Evolutionary conservation across 2,113 vertebrate species (phyloP).

Genomic region (Percina caprodes): DNA sequence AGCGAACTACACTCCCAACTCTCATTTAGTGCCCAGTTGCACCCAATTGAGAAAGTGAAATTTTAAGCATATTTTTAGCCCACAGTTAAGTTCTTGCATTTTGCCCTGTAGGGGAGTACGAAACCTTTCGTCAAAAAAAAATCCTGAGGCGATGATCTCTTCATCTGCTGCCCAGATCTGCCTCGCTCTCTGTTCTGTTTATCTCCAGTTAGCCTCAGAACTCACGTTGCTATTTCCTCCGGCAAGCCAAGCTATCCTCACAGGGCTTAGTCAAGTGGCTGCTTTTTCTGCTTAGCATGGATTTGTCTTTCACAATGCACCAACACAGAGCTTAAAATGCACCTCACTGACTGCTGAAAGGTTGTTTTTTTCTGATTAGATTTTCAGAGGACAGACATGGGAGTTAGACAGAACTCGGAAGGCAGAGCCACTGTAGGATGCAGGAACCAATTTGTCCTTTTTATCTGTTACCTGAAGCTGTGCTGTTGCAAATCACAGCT

Average conservation of each 20-base stretch:
- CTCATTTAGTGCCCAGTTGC: slow-evolving; percentile 13
- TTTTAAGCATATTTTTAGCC: slow-evolving; percentile 14
- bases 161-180: slow-evolving; percentile 32
- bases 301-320: slow-evolving; percentile 37
- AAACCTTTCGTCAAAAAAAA: neutral
- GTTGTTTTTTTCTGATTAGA: slow-evolving; percentile 7
- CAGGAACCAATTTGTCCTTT: slow-evolving; percentile 48
- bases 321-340: slow-evolving; percentile 23
- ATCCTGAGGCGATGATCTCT: slow-evolving; percentile 11
- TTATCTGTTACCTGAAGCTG: slow-evolving; percentile 41
- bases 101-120: neutral
- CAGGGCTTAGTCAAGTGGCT: slow-evolving; percentile 19
- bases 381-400: slow-evolving; percentile 23
- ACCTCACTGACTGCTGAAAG: neutral
- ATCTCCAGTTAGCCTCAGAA: slow-evolving; percentile 34
- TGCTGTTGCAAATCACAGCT: slow-evolving; percentile 26
- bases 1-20: slow-evolving; percentile 6
- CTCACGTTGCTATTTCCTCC: slow-evolving; percentile 37
- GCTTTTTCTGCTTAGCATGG: slow-evolving; percentile 42
- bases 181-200: slow-evolving; percentile 19
- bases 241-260: slow-evolving; percentile 37
- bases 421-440: slow-evolving; percentile 19
- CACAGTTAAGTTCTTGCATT: neutral
- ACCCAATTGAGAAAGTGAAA: slow-evolving; percentile 9
- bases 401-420: slow-evolving; percentile 6